A percentile compares a stretch with the other conserved stretches of the same genome.
Evolutionary conservation across 2,888 invertebrate species (phyloP).

Genomic region (Acronicta aceris): DNA sequence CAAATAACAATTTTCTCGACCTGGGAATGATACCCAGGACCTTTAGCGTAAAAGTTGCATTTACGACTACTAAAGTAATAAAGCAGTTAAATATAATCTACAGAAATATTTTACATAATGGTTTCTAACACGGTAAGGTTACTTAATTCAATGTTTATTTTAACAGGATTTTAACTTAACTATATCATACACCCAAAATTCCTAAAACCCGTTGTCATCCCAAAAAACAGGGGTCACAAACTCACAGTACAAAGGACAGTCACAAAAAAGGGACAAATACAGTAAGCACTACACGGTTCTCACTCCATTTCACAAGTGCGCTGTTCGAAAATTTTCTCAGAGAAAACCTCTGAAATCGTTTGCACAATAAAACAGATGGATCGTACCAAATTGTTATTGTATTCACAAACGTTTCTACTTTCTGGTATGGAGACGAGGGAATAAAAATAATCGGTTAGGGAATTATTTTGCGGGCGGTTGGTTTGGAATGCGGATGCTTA

Average conservation of each 20-base stretch:
- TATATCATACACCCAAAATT: neutral
- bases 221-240: conserved; percentile 23
- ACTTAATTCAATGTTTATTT: too few species aligned
- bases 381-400: conserved; percentile 52
- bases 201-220: neutral
- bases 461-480: conserved; percentile 34
- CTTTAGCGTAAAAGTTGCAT: too few species aligned
- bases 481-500: neutral
- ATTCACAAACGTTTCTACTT: conserved; percentile 25
- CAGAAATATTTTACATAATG: too few species aligned
- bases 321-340: conserved; percentile 17
- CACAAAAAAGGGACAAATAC: conserved; percentile 29
- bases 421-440: conserved; percentile 35
- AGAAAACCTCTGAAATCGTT: conserved; percentile 28
- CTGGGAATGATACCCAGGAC: too few species aligned
- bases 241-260: neutral
- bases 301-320: conserved; percentile 23
- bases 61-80: too few species aligned
- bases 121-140: too few species aligned
- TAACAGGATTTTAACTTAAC: neutral
- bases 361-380: conserved; percentile 33
- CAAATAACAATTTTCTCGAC: too few species aligned
- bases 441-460: conserved; percentile 51
- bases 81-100: too few species aligned
- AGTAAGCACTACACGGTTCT: neutral